Base-by-base conservation (phyloP, 1,140 invertebrate species). In the Heterodera schachtii region DNA sequence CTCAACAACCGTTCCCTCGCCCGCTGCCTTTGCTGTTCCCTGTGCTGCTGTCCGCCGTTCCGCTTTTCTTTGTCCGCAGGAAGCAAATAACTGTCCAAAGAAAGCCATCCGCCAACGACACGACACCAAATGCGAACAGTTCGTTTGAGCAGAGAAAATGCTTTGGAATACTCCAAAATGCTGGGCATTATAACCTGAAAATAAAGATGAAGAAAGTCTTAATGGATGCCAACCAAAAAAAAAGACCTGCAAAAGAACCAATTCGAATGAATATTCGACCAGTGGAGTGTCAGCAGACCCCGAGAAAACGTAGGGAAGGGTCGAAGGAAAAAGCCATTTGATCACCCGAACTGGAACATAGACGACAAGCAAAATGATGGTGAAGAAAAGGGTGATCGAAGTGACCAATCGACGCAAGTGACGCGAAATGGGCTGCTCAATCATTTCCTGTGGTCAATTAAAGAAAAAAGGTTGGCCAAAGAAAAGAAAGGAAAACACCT, bases 151-250 rank as follows among this genome's bases (percentile, higher is more conserved):
- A 96, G 97, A 1, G 94, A 94, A 9, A 96, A 92, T 0, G 96
- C 96, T 88, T 98, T 95, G 0, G 95, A 95, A 90, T 99, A 96
- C 89, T 99, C 97, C 64, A 99, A 91, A 70, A 99, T 91, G 0
- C 96, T 96, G 7, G 97, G 97, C 67, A 98, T 91, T 46, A 99
- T 95, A 31, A 98, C 95, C 92, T 94, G 85, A 7, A 82, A 79
- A 80, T 79, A 82, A 16, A 46, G 5, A 21, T 21, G 21, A 46
- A 47, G 19, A 31, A 13, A 13, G 31, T 6, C 69, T 11, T 31
- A 16, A 19, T 41, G 19, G 69, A 5, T 31, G 19, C 41, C 4
- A n/a, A n/a, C 6, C 49, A 41, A 75, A 13, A 41, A 47, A 16
- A 41, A 19, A n/a, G 43, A 93, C 93, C 92, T 98, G 96, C n/a